phyloP scores from a whole-genome alignment of 2,113 vertebrate genomes.

The Chitala chitala region DNA sequence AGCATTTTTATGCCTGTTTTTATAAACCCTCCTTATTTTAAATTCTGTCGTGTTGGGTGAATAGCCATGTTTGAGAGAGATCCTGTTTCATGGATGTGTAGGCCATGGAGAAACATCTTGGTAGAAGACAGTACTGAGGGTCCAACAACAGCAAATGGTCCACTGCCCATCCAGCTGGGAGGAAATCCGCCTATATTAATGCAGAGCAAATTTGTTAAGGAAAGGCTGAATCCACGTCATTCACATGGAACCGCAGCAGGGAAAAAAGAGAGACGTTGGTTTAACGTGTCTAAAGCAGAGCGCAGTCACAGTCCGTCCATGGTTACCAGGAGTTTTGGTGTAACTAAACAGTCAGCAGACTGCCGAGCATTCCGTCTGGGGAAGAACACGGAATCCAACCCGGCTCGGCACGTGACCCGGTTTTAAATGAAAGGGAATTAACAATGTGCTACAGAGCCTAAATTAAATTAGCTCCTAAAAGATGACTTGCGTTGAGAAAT shows the following conservation, averaged over 20 bases:
- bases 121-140: too few species aligned
- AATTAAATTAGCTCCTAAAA: slow-evolving; percentile 62
- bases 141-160: too few species aligned
- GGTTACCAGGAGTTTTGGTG: not conserved
- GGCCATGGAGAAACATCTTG: too few species aligned
- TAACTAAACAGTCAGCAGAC: not conserved
- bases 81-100: too few species aligned
- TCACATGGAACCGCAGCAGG: too few species aligned
- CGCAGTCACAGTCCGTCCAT: not conserved
- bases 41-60: too few species aligned
- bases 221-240: not conserved
- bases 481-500: slow-evolving; percentile 58
- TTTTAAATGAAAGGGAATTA: slow-evolving; percentile 34
- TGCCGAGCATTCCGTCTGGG: not conserved
- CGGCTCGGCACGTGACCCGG: slow-evolving; percentile 30
- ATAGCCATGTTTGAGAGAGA: too few species aligned
- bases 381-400: slow-evolving; percentile 1
- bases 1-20: too few species aligned
- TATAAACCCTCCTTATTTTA: too few species aligned
- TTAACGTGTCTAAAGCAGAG: not conserved
- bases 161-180: too few species aligned
- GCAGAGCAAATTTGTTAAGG: not conserved
- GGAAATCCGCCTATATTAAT: too few species aligned
- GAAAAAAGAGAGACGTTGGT: not conserved
- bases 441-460: slow-evolving; percentile 56